Base-by-base conservation (phyloP, 2,113 vertebrate species). In the Natator depressus region DNA sequence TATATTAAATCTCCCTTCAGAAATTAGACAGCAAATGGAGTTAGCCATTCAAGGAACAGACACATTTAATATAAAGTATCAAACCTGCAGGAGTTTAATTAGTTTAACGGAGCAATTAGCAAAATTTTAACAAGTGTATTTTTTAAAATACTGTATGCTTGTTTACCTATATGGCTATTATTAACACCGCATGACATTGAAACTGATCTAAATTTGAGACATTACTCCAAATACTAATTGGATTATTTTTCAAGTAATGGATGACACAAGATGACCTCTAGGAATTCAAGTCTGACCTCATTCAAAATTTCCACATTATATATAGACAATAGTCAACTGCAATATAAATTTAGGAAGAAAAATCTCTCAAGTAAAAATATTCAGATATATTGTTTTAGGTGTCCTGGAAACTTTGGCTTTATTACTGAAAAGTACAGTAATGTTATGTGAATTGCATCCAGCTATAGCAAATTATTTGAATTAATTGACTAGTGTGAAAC, bases 81-180 rank as follows among this genome's bases (percentile, higher is more conserved):
- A 82, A 87, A 93, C 69, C 90, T 25, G 88, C 88, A 51, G 95
- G 93, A 82, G 90, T 86, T 90, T 89, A 97, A 95, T 96, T 87
- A 94, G 84, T 69, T 96, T 94, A 85, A 83, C 54, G n/a, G 91
- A 94, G 83, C 81, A 89, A 93, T 89, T 87, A 82, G 50, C 75
- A 19, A 59, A 81, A 83, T 75, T 0, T 0, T 42, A 85, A 75
- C 82, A 54, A 88, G 78, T 14, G 80, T 87, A 42, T n/a, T 59
- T 82, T 89, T 47, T 84, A 35, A 46, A 4, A 82, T 38, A 87
- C 87, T 47, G 53, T n/a, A 69, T 42, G 8, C 49, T 89, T 94
- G 93, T 96, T 94, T 91, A 93, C 87, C 76, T 81, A 76, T 17
- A 13, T 38, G 80, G 72, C 93, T 84, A 62, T 42, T 55, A 31